Evolutionary conservation across 2,113 vertebrate species (phyloP).

Genomic region (Tyrannus savana): DNA sequence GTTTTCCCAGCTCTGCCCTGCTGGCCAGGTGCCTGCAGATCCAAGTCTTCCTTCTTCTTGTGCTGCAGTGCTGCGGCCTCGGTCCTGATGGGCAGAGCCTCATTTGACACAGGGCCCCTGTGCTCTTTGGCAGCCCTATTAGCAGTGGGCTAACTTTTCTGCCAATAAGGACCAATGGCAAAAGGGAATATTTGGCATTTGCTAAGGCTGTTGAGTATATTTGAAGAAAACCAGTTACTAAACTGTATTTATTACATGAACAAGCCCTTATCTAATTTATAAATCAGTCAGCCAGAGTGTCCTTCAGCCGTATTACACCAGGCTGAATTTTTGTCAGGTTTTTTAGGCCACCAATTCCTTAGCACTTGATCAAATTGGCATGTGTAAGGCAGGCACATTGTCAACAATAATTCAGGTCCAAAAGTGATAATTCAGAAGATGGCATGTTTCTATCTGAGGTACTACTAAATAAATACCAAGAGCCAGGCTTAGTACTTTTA

Average conservation of each 20-base stretch:
- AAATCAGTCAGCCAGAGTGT: not conserved
- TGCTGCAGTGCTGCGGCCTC: not conserved
- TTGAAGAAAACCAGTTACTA: not conserved
- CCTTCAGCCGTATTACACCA: not conserved
- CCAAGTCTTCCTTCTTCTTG: not conserved
- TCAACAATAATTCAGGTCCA: not conserved
- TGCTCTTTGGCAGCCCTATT: not conserved
- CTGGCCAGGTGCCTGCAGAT: not conserved
- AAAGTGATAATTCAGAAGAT: not conserved
- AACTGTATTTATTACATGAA: not conserved
- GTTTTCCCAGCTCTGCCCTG: not conserved
- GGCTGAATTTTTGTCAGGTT: not conserved
- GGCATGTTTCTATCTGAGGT: not conserved
- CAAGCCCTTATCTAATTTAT: not conserved
- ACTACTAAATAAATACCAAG: not conserved
- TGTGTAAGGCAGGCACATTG: not conserved
- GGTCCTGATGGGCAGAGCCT: not conserved
- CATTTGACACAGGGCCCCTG: accelerated
- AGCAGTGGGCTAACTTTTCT: not conserved
- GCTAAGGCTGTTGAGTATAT: not conserved
- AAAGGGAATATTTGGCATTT: not conserved
- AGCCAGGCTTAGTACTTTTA: not conserved
- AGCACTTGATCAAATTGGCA: not conserved
- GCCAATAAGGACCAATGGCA: not conserved
- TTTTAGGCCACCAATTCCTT: not conserved